A percentile compares a stretch with the other conserved stretches of the same genome.
Evolutionary conservation across 2,888 invertebrate species (phyloP).

Genomic region (Athripsodes cinereus): DNA sequence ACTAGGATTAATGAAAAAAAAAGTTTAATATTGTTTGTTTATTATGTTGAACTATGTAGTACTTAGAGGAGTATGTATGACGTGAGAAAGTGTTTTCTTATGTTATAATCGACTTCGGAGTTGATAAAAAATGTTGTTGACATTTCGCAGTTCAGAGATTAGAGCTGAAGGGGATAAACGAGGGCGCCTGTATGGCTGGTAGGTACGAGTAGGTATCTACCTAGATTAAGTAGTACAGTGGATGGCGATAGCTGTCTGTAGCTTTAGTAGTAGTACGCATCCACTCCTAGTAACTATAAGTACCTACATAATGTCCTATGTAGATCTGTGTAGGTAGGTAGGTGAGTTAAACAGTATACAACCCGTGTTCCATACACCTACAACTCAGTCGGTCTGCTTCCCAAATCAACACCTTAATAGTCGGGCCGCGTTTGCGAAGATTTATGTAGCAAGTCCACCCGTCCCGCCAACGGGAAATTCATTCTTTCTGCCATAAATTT

Average conservation of each 20-base stretch:
- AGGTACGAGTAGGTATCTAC: neutral
- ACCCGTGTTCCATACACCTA: no score
- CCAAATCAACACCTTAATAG: conserved; percentile 27
- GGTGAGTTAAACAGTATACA: no score
- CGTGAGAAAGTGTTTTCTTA: neutral
- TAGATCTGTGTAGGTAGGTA: no score
- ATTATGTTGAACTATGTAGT: no score
- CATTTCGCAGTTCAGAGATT: conserved; percentile 2
- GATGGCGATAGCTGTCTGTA: no score
- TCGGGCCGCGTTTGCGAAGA: conserved; percentile 24
- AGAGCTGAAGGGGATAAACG: neutral
- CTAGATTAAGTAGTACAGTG: no score
- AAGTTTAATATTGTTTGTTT: no score
- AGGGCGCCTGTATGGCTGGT: conserved; percentile 1
- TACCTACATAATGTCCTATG: no score
- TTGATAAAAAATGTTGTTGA: conserved; percentile 1
- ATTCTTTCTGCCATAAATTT: conserved; percentile 27
- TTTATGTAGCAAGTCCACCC: conserved; percentile 20
- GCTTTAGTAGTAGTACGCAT: no score
- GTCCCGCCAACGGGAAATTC: conserved; percentile 23
- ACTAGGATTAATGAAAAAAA: no score
- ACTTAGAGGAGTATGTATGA: no score
- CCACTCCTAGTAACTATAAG: no score
- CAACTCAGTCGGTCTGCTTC: neutral
- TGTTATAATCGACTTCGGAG: neutral